Percentiles rank a stretch among this genome's conserved stretches.
Evolutionary conservation across 1,140 invertebrate species (phyloP).

Genomic region (Paracyclopina nana): DNA sequence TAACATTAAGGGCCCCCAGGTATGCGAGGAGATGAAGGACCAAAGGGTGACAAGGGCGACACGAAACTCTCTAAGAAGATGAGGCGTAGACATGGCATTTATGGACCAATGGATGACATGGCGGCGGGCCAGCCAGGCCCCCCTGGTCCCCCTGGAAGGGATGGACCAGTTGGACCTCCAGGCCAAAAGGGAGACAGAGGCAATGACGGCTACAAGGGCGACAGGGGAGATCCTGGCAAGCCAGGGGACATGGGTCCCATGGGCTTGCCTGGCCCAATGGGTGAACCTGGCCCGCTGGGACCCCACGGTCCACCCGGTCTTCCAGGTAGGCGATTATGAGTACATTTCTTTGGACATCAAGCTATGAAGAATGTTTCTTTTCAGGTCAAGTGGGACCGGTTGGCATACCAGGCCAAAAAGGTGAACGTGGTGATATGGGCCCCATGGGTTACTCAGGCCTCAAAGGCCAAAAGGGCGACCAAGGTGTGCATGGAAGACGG

Average conservation of each 20-base stretch:
- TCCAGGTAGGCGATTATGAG: too few relatives aligned
- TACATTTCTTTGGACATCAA: too few relatives aligned
- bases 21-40: conserved; percentile 66
- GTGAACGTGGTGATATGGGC: conserved; percentile 13
- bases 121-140: conserved; percentile 15
- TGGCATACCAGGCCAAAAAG: conserved; percentile 7
- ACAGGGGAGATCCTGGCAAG: conserved; percentile 7
- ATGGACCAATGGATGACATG: conserved; percentile 4
- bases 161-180: conserved; percentile 20
- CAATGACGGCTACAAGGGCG: conserved; percentile 11
- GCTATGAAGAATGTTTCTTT: too few relatives aligned
- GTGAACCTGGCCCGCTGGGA: conserved; percentile 8
- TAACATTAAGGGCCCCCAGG: too few relatives aligned
- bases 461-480: conserved; percentile 14
- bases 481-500: conserved; percentile 67
- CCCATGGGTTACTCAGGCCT: conserved; percentile 7
- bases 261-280: conserved; percentile 15
- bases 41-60: conserved; percentile 77
- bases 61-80: conserved; percentile 39
- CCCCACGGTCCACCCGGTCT: neutral
- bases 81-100: conserved; percentile 8
- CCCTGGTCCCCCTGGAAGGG: conserved; percentile 19
- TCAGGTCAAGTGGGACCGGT: conserved; percentile 2
- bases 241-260: conserved; percentile 13
- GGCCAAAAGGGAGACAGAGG: conserved; percentile 18